Percentiles rank a stretch among this genome's conserved stretches.
Conservation (phyloP, 2,888 invertebrate species). For the Harpagoxenus sublaevis region DNA sequence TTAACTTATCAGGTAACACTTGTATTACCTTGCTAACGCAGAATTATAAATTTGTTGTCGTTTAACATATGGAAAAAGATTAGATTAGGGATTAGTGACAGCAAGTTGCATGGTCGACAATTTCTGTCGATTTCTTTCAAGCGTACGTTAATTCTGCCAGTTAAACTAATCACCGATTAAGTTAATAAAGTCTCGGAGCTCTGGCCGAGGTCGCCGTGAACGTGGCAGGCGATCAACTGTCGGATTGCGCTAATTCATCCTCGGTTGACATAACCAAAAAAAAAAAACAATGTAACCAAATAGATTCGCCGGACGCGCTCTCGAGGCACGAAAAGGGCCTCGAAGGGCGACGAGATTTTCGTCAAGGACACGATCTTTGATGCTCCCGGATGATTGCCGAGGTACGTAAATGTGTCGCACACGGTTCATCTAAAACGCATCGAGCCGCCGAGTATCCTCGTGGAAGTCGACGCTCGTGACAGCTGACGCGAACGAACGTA, state of each 20-base stretch:
- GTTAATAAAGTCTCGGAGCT: neutral
- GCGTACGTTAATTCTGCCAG: neutral
- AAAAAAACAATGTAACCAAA: conserved; percentile 70
- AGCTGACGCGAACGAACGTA: neutral
- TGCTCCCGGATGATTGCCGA: neutral
- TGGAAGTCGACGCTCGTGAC: conserved; percentile 25
- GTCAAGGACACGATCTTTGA: neutral
- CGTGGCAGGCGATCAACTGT: neutral
- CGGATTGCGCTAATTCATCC: conserved; percentile 70
- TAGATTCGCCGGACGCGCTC: conserved; percentile 23
- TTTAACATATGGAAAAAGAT: neutral
- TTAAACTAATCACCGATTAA: neutral
- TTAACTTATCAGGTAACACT: neutral
- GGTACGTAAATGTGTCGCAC: neutral
- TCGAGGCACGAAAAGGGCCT: no score
- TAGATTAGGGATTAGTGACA: neutral
- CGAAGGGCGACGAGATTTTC: neutral
- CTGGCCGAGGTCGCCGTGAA: neutral
- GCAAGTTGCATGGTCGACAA: neutral
- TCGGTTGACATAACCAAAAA: conserved; percentile 73
- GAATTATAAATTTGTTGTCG: neutral
- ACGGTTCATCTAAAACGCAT: neutral
- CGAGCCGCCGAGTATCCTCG: neutral
- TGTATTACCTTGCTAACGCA: neutral
- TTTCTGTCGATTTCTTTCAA: neutral